Evolutionary conservation across 53 echinoderm and acorn worm species (phyloP), one percentile per base, ranked within the genome.

Genomic region (Zoroaster sp.): DNA sequence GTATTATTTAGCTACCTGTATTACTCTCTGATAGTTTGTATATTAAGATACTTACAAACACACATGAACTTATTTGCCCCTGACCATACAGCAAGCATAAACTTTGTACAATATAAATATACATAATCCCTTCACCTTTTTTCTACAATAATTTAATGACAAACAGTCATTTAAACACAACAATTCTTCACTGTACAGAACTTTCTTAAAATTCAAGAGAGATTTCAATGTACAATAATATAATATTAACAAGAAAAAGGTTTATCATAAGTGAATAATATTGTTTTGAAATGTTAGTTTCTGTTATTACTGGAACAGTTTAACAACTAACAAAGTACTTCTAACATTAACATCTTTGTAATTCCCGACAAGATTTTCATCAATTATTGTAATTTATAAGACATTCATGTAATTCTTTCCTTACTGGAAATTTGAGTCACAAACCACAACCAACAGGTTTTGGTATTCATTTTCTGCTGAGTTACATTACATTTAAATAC

Each of bases 101-200:
- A 85, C 72, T 34, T 69, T 85, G 44, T 85, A 23, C 4, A 17
- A 36, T 85, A 45, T 71, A 85, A 68, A 49, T 85, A 85, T 70
- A 85, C 20, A 44, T 37, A 85, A 51, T 21, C 85, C 85, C 85
- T 38, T 32, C 85, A 69, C 71, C 71, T 71, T 85, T 11, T 31
- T 13, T 71, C 49, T 79, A 53, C 63, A 59, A 25, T 20, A 54
- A 54, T 35, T 45, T 33, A 78, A 55, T 55, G 43, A 78, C 70
- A 69, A 35, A 69, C 49, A 69, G 14, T 35, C 36, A 35, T 35
- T 69, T 11, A 69, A 69, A 69, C 36, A 69, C 37, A 33, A 38
- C 37, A 35, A 13, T 36, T 30, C 32, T 28, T 36, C 71, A 71
- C n/a, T 5, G 3, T 18, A 38, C 25, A 71, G 71, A 47, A 10